A percentile compares a stretch with the other conserved stretches of the same genome.
These are phyloP conservation scores for Callinectes sapidus DNA, from an alignment of 2,888 invertebrate species.

Conservation along the genomic window DNA sequence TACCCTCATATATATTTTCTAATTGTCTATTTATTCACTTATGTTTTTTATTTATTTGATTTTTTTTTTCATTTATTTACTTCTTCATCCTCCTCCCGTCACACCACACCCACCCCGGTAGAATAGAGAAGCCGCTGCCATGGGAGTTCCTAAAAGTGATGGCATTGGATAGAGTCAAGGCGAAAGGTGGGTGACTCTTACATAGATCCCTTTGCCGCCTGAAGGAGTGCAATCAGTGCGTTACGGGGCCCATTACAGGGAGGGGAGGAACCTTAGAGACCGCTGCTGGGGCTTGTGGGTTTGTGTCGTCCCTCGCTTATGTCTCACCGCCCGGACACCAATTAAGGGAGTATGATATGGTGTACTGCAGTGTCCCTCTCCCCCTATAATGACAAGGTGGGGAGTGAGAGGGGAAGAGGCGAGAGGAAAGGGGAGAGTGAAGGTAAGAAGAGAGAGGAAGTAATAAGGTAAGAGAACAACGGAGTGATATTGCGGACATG, in stretches of 20 bases:
- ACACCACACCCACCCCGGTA: not conserved
- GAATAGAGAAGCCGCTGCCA: too few species aligned
- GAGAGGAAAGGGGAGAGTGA: not conserved
- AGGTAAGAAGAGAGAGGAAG: not conserved
- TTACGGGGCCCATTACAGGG: constrained; percentile 2
- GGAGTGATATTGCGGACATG: not conserved
- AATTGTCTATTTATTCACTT: too few species aligned
- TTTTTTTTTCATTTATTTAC: too few species aligned
- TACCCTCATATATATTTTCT: too few species aligned
- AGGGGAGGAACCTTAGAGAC: not conserved
- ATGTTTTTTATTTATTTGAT: too few species aligned
- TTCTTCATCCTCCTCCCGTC: not conserved
- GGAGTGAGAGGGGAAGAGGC: not conserved
- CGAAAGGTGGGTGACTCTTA: not conserved
- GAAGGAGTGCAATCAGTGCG: constrained; percentile 8
- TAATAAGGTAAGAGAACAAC: too few species aligned
- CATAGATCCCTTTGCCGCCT: not conserved
- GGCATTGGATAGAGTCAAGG: not conserved
- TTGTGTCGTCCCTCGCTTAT: not conserved
- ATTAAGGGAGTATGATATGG: not conserved
- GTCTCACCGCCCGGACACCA: not conserved
- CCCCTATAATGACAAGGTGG: not conserved
- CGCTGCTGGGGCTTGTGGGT: not conserved
- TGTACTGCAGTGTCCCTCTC: not conserved
- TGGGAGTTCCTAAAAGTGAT: not conserved